Evolutionary conservation across 1,140 invertebrate genomes (phyloP).

Genomic region (Euglossa dilemma): DNA sequence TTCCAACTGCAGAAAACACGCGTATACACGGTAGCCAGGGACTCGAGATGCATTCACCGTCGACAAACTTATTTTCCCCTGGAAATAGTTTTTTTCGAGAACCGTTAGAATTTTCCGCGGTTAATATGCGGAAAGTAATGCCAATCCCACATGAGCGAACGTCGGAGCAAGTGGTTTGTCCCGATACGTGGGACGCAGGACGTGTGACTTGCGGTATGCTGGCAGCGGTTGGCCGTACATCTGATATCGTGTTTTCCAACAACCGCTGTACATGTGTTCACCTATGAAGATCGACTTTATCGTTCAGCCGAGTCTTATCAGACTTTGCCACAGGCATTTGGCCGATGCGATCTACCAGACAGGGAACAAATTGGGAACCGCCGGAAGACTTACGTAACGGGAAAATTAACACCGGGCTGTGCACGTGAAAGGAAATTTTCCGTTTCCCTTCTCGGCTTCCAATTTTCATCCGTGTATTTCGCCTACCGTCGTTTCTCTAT

Average conservation of each 20-base stretch:
- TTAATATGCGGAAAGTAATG: slow-evolving; percentile 31
- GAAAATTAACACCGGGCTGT: not conserved
- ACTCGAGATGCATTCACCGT: not conserved
- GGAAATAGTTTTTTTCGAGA: not conserved
- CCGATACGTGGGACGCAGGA: slow-evolving; percentile 24
- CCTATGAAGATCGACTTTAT: slow-evolving; percentile 59
- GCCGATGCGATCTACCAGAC: slow-evolving; percentile 25
- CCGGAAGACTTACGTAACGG: not conserved
- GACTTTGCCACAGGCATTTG: slow-evolving; percentile 41
- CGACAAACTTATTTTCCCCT: not conserved
- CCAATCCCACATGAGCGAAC: slow-evolving; percentile 4
- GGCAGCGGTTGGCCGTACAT: slow-evolving; percentile 28
- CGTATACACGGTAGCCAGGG: no score
- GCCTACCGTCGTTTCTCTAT: no score
- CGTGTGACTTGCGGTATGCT: slow-evolving; percentile 35
- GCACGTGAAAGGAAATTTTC: not conserved
- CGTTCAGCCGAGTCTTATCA: slow-evolving; percentile 36
- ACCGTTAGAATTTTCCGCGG: slow-evolving; percentile 24
- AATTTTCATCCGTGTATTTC: no score
- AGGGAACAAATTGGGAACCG: not conserved
- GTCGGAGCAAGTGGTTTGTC: slow-evolving; percentile 15
- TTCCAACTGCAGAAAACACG: no score
- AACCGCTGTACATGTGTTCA: slow-evolving; percentile 29
- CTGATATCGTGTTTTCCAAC: slow-evolving; percentile 43
- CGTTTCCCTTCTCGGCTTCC: not conserved